phyloP scores from a whole-genome alignment of 2,888 invertebrate genomes.

The Chironomus tentans region DNA sequence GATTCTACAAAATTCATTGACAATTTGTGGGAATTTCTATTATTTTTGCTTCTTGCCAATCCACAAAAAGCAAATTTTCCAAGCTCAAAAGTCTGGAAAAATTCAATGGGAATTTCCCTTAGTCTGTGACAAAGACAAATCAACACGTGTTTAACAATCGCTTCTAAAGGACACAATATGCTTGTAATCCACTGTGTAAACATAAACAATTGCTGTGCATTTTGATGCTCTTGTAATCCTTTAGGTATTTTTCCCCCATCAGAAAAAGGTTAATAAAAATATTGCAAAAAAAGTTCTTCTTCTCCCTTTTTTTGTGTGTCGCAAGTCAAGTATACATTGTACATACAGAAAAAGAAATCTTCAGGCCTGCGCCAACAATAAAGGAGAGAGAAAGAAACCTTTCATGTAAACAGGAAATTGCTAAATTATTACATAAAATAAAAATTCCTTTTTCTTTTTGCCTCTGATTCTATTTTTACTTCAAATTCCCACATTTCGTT shows the following conservation, averaged over 20 bases:
- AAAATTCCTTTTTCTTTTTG: background rate
- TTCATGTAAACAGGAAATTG: slow-evolving; percentile 24
- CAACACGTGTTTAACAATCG: too few species aligned
- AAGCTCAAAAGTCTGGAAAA: background rate
- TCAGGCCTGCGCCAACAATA: background rate
- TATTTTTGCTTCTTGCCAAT: background rate
- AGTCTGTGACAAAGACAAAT: too few species aligned
- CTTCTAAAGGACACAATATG: background rate
- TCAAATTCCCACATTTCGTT: slow-evolving; percentile 19
- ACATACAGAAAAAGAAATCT: background rate
- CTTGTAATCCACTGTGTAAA: slow-evolving; percentile 17
- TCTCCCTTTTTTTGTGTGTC: background rate
- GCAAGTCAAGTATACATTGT: background rate
- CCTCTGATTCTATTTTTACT: background rate
- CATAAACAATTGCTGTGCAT: slow-evolving; percentile 13
- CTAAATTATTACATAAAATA: slow-evolving; percentile 20
- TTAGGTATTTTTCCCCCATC: background rate
- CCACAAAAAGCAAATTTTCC: background rate
- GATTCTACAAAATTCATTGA: too few species aligned
- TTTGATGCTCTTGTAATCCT: slow-evolving; percentile 13
- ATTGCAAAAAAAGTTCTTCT: background rate
- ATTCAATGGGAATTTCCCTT: background rate
- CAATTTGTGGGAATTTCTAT: too few species aligned
- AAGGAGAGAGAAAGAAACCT: slow-evolving; percentile 4
- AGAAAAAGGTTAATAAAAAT: background rate